Percentiles rank a stretch among this genome's conserved stretches.
phyloP scores from a whole-genome alignment of 2,113 vertebrate species.

The Melanotaenia duboulayi region DNA sequence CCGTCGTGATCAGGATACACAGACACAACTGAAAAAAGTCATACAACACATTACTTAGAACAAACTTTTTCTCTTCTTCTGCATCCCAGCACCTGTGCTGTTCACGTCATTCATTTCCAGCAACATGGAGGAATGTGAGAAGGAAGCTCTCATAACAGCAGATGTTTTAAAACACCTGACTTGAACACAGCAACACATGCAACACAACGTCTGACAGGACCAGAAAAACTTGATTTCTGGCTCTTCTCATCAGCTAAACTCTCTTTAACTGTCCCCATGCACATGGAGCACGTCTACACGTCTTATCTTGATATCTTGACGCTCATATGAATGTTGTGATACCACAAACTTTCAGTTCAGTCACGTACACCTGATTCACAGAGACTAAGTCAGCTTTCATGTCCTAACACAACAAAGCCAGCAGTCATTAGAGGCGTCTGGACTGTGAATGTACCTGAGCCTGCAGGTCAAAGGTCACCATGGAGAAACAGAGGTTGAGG shows the following conservation, averaged over 20 bases:
- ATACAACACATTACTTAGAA: neutral
- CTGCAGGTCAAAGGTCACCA: slow-evolving; percentile 91
- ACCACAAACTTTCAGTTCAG: too few species aligned
- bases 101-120: too few species aligned
- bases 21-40: slow-evolving; percentile 82
- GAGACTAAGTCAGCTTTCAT: too few species aligned
- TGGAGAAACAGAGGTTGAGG: slow-evolving; percentile 88
- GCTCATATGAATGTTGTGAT: neutral
- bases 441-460: slow-evolving; percentile 81
- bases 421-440: too few species aligned
- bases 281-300: neutral
- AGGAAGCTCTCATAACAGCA: too few species aligned
- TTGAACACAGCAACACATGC: neutral
- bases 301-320: neutral
- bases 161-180: neutral
- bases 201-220: neutral
- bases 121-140: too few species aligned
- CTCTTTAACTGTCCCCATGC: too few species aligned
- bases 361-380: neutral
- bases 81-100: neutral
- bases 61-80: neutral
- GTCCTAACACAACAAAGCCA: neutral
- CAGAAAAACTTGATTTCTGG: neutral
- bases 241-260: neutral
- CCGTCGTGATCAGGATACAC: slow-evolving; percentile 82